Base-by-base conservation (phyloP, 2,797 vertebrate genomes). In the Linurgus olivaceus region DNA sequence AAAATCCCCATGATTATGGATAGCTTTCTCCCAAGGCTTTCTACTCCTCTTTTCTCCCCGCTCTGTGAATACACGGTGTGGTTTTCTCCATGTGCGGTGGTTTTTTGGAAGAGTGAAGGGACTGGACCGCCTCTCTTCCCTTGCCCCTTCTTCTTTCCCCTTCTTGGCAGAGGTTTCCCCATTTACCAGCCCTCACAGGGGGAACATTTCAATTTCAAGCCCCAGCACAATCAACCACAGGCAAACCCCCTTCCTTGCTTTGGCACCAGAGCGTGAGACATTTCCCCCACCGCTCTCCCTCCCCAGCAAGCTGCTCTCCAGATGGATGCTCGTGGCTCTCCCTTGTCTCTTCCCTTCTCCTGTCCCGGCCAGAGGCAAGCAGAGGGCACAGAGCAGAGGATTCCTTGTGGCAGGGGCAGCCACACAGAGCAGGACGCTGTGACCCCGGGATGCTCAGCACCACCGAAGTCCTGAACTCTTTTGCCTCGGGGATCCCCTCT, bases 161-260 rank as follows among this genome's bases (percentile, higher is more conserved):
- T 95, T 68, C 93, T 87, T 86, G 62, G 79, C 82, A 63, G 88
- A 81, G 38, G 33, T 55, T 52, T 87, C 79, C 77, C 77, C 35
- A 25, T 42, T 81, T 68, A 86, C 67, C 85, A 90, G 79, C 68
- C 82, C 88, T 88, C 91, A 79, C 19, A 17, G 19, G 54, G 74
- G 74, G 89, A 72, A 74, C 88, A 58, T 84, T 93, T 93, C 86
- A 19, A 79, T 97, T 93, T 90, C 83, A 70, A 95, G 63, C 94
- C 80, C n/a, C 61, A 51, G 61, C 45, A 91, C 83, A 73, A 83
- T 7, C 65, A 80, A 37, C 47, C 72, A 38, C 68, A 45, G 72
- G 65, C 94, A 81, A 86, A 4, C 12, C 81, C 37, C 37, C 13
- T 68, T 89, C 55, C 48, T 61, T 44, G 66, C 86, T 86, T 44